A percentile compares a stretch with the other conserved stretches of the same genome.
phyloP scores from a whole-genome alignment of 2,888 invertebrate genomes.

The Xanthorhoe spadicearia region DNA sequence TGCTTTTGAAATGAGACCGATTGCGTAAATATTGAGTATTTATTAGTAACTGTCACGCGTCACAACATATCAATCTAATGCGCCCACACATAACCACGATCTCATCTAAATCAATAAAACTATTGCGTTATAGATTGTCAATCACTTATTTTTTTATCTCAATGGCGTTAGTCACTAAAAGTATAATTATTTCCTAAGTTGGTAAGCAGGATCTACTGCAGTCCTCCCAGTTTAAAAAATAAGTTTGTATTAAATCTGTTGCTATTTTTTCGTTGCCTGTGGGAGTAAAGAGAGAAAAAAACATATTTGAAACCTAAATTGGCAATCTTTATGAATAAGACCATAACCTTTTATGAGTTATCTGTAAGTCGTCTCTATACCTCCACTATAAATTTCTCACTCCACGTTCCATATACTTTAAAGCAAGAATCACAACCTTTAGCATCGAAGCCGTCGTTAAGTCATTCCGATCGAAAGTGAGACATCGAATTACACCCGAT shows the following conservation, averaged over 20 bases:
- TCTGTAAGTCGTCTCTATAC: slow-evolving; percentile 10
- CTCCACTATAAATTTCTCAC: slow-evolving; percentile 6
- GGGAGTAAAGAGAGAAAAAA: too few relatives aligned
- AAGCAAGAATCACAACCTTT: slow-evolving; percentile 28
- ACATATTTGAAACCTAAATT: too few relatives aligned
- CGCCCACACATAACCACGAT: slow-evolving; percentile 22
- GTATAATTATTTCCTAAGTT: too few relatives aligned
- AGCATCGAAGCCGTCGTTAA: slow-evolving; percentile 31
- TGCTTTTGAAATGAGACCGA: not conserved
- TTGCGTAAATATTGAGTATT: slow-evolving; percentile 19
- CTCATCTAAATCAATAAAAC: slow-evolving; percentile 10
- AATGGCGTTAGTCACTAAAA: too few relatives aligned
- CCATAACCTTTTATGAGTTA: too few relatives aligned
- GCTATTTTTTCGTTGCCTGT: too few relatives aligned
- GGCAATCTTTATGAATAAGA: too few relatives aligned
- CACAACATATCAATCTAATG: slow-evolving; percentile 26
- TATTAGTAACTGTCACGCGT: slow-evolving; percentile 26
- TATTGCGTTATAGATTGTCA: slow-evolving; percentile 6
- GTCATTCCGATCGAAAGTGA: slow-evolving; percentile 59
- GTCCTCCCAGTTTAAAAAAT: too few relatives aligned
- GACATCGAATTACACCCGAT: slow-evolving; percentile 64
- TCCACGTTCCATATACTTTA: slow-evolving; percentile 21
- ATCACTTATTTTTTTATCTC: not conserved
- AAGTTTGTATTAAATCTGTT: too few relatives aligned
- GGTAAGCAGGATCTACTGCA: too few relatives aligned